Conservation (phyloP, 2,113 vertebrate species). For the Glaucidium brasilianum region DNA sequence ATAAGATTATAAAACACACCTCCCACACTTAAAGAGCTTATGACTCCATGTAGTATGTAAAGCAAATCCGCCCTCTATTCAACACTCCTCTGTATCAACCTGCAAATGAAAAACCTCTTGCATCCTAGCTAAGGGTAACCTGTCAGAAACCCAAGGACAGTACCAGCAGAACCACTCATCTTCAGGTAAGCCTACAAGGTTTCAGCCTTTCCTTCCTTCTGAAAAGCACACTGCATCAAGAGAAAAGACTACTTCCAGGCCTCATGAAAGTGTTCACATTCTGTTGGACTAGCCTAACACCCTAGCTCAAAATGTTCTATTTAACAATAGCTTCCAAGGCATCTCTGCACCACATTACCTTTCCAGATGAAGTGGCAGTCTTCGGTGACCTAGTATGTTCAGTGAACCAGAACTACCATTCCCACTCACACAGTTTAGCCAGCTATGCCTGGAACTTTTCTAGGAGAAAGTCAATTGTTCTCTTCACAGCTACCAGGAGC, state of each 20-base stretch:
- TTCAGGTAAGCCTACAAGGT: neutral
- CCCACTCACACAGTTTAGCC: neutral
- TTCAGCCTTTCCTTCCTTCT: neutral
- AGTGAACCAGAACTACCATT: neutral
- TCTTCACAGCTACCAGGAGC: neutral
- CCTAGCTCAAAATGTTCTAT: neutral
- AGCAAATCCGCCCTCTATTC: neutral
- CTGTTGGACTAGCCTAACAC: neutral
- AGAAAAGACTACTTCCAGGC: neutral
- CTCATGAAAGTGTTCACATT: neutral
- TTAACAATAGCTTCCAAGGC: neutral
- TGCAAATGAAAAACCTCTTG: neutral
- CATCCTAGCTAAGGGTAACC: neutral
- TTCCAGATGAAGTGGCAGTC: neutral
- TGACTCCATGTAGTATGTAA: neutral
- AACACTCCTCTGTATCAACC: neutral
- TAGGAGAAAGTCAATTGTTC: neutral
- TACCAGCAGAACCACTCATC: neutral
- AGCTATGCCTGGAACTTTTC: neutral
- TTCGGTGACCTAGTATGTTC: neutral
- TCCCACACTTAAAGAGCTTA: neutral
- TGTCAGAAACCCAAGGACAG: neutral
- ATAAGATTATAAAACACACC: neutral
- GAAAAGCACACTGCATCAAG: neutral
- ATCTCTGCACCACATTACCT: neutral